These are phyloP conservation scores for Alviniconcha strummeri DNA, from an alignment of 2,888 invertebrate genomes.

Conservation along the genomic window DNA sequence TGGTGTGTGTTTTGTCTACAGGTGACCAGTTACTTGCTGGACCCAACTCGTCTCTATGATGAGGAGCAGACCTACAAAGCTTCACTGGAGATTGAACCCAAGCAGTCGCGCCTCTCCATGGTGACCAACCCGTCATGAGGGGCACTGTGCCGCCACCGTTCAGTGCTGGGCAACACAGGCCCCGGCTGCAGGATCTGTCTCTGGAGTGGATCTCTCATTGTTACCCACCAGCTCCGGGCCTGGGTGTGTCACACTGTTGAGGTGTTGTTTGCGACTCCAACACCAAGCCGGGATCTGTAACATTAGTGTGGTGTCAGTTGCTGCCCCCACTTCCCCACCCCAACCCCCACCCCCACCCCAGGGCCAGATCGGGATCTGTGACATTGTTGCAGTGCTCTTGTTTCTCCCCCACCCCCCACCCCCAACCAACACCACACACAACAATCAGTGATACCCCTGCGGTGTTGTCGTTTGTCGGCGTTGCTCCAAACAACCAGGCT, in stretches of 20 bases:
- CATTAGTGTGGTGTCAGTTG: too few species aligned
- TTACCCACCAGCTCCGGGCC: too few species aligned
- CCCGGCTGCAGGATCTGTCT: too few species aligned
- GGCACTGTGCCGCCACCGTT: background rate
- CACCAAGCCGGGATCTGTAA: too few species aligned
- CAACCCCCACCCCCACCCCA: too few species aligned
- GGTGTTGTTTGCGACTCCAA: too few species aligned
- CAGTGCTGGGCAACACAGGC: too few species aligned
- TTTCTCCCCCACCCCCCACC: background rate
- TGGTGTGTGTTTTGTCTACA: slow-evolving; percentile 43
- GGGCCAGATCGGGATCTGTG: background rate
- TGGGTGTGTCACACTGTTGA: too few species aligned
- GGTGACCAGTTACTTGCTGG: slow-evolving; percentile 86
- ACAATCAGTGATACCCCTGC: background rate
- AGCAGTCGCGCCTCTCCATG: slow-evolving; percentile 73
- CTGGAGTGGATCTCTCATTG: too few species aligned
- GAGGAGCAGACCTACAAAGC: slow-evolving; percentile 88
- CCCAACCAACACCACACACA: background rate
- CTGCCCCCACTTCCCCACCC: too few species aligned
- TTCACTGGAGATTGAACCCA: slow-evolving; percentile 89
- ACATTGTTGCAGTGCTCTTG: background rate
- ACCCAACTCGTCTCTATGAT: slow-evolving; percentile 82
- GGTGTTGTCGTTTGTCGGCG: too few species aligned
- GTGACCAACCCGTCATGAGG: slow-evolving; percentile 52
- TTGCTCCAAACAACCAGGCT: too few species aligned